These are phyloP conservation scores for Sciurus carolinensis DNA, from an alignment of 2,797 vertebrate genomes.

Conservation along the genomic window DNA sequence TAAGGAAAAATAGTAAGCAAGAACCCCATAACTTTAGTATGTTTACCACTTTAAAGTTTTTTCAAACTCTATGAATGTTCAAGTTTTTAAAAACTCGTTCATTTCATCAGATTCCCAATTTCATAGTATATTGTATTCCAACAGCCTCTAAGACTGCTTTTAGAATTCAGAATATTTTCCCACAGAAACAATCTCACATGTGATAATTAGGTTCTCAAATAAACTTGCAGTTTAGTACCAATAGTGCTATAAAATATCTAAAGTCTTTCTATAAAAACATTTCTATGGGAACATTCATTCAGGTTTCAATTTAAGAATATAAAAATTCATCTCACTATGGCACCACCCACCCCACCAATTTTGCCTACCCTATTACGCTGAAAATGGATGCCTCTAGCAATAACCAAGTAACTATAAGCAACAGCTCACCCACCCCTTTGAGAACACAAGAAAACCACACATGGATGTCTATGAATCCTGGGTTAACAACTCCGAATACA, in stretches of 20 bases:
- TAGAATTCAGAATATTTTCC: conserved; percentile 28
- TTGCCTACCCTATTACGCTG: not conserved
- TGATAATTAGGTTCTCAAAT: not conserved
- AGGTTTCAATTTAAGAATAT: not conserved
- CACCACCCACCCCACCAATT: not conserved
- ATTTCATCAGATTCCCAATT: not conserved
- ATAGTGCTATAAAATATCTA: not conserved
- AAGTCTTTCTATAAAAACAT: not conserved
- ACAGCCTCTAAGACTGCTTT: conserved; percentile 17
- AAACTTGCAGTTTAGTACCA: not conserved
- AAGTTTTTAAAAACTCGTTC: not conserved
- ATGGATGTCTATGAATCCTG: not conserved
- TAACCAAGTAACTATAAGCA: not conserved
- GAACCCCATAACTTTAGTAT: not conserved
- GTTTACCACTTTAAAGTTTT: not conserved
- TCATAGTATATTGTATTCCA: not conserved
- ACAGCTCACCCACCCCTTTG: not conserved
- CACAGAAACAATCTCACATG: conserved; percentile 2
- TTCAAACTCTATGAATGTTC: conserved; percentile 29
- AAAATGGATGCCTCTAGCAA: not conserved
- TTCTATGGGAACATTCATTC: not conserved
- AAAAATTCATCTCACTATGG: not conserved
- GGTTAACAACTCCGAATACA: not conserved
- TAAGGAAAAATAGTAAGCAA: not conserved
- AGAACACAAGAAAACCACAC: not conserved